These are phyloP conservation scores for Sympetrum striolatum DNA, from an alignment of 2,888 invertebrate genomes.

Conservation along the genomic window DNA sequence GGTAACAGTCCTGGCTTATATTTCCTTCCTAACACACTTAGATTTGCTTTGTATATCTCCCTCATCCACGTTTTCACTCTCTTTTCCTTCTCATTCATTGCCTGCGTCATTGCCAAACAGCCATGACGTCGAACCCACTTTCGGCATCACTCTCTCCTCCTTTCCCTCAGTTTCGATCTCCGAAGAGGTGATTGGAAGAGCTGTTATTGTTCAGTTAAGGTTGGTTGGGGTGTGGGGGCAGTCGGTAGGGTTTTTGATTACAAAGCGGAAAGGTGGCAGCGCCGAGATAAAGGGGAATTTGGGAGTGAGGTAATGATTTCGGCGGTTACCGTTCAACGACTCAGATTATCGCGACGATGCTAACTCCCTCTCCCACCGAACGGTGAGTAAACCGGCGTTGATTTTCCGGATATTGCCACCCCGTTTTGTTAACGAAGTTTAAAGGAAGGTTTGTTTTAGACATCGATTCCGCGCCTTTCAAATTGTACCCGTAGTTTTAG, in stretches of 20 bases:
- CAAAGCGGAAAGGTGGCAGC: background rate
- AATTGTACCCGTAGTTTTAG: too few relatives aligned
- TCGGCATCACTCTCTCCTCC: background rate
- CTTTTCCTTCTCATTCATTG: background rate
- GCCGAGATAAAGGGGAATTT: background rate
- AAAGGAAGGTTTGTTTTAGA: too few relatives aligned
- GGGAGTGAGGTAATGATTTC: background rate
- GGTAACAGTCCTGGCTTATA: too few relatives aligned
- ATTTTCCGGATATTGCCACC: background rate
- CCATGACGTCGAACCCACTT: background rate
- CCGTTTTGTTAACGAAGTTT: too few relatives aligned
- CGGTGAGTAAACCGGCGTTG: background rate
- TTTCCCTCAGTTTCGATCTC: background rate
- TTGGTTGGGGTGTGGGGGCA: background rate
- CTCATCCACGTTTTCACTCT: too few relatives aligned
- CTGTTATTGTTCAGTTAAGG: background rate
- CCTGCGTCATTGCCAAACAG: background rate
- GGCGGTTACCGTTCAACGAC: background rate
- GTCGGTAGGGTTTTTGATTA: background rate
- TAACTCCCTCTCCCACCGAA: background rate
- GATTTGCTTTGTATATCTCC: too few relatives aligned
- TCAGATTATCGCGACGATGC: background rate
- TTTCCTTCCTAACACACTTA: too few relatives aligned
- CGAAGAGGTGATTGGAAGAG: background rate
- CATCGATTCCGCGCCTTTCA: too few relatives aligned